Base-by-base conservation (phyloP, 1,140 invertebrate species). In the Agraylea sexmaculata region DNA sequence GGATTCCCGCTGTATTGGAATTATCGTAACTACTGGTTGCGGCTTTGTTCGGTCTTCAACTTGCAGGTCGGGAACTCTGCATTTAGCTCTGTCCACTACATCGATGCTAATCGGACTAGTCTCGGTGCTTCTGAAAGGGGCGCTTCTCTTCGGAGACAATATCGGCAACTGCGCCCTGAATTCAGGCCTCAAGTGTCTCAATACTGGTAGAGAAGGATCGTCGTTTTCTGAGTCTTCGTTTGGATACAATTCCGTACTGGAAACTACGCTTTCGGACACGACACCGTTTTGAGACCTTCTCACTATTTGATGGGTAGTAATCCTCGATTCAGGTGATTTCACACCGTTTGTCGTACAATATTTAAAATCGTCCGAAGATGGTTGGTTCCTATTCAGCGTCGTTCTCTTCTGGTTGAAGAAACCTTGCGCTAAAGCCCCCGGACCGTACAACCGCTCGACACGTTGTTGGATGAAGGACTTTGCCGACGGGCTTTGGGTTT, bases 381-480 rank as follows among this genome's bases (percentile, higher is more conserved):
- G 48, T 33, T 59, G 62, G 22, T 57, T 58, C 8, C 54, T 31
- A 49, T 64, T 66, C 42, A 58, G 50, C 84, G 87, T 0, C 86
- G 87, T 52, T 40, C 72, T 54, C 45, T 77, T 77, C 28, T 72
- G 72, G 43, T 78, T 79, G 53, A 83, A 83, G 52, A 88, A 88
- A 5, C 81, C 82, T 56, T 85, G 81, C 2, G 83, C 83, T 5
- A 87, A 53, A 10, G 85, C 84, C 17, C 83, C 82, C 1, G 83
- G 83, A 0, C 87, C 87, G 57, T 89, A 91, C 0, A 91, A 58
- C 40, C 86, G 68, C 53, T 91, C 87, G 1, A 91, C 85, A 23
- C 85, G 70, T 55, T 89, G 83, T 55, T 90, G 80, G 20, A 92
- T 87, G 46, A 90, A 86, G 21, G 86, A 89, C 53, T 80, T 81